Evolutionary conservation across 1,140 invertebrate species (phyloP).

Genomic region (Pseudobourletiella spinata): DNA sequence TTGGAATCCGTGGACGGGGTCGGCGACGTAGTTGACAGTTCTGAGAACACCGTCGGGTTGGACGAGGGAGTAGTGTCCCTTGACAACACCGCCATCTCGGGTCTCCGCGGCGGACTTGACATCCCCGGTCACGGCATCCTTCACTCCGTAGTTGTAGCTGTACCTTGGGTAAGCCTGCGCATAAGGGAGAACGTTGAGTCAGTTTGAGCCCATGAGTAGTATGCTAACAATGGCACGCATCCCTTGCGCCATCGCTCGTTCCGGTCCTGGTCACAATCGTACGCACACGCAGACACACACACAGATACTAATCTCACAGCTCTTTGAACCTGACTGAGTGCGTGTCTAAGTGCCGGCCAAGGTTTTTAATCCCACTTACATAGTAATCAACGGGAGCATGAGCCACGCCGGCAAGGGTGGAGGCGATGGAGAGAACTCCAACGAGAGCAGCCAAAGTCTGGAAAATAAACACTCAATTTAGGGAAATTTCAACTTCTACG

Average conservation of each 20-base stretch:
- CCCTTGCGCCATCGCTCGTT: neutral
- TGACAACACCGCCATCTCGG: conserved; percentile 46
- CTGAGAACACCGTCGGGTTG: conserved; percentile 45
- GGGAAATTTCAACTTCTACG: too few species aligned
- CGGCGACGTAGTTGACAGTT: conserved; percentile 50
- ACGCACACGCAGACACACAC: too few species aligned
- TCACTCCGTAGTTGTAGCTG: conserved; percentile 17
- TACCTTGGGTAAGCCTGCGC: conserved; percentile 9
- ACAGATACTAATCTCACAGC: too few species aligned
- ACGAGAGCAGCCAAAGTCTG: neutral
- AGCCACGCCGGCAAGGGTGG: neutral
- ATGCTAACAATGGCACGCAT: neutral
- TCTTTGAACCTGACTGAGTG: too few species aligned
- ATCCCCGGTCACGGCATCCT: conserved; percentile 19
- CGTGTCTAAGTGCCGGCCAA: too few species aligned
- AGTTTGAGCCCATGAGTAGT: neutral
- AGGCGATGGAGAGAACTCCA: neutral
- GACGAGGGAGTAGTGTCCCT: conserved; percentile 42
- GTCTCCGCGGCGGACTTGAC: conserved; percentile 29
- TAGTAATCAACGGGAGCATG: conserved; percentile 1
- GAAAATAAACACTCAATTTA: neutral
- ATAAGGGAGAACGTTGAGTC: neutral
- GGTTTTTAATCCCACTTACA: too few species aligned
- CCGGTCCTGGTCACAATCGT: neutral
- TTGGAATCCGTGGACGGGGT: conserved; percentile 27